Percentiles rank a stretch among this genome's conserved stretches.
Conservation (phyloP, 2,888 invertebrate species). For the Neria commutata region DNA sequence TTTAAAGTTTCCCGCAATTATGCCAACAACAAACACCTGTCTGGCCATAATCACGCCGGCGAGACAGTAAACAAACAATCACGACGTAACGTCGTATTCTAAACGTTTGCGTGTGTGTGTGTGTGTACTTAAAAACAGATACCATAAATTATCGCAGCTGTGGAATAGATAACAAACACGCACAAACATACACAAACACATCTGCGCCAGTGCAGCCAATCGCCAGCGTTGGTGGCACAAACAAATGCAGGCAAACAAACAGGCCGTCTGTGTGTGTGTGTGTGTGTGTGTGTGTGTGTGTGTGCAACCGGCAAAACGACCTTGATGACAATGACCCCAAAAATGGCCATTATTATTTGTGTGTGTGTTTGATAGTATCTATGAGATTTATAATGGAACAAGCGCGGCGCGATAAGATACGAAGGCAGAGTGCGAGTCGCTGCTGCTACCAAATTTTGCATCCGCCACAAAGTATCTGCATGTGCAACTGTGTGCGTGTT, state of each 20-base stretch:
- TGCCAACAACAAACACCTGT: no score
- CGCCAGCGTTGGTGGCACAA: neutral
- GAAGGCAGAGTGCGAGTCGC: neutral
- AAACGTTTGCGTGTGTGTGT: neutral
- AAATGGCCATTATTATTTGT: neutral
- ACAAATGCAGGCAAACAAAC: no score
- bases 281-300: no score
- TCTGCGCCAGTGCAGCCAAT: constrained; percentile 8
- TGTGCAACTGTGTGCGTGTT: neutral
- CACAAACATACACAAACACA: constrained; percentile 7
- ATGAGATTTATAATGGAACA: neutral
- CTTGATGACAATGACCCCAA: constrained; percentile 32
- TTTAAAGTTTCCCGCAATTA: no score
- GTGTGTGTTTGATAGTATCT: constrained; percentile 5
- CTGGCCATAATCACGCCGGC: no score
- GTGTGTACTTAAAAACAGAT: neutral
- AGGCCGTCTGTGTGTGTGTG: no score
- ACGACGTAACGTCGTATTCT: no score
- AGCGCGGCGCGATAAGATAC: constrained; percentile 9
- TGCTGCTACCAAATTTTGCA: no score
- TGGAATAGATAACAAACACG: constrained; percentile 5
- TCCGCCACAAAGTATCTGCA: no score
- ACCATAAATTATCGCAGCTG: neutral
- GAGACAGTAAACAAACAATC: no score
- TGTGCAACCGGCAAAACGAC: constrained; percentile 19